Percentiles rank a stretch among this genome's conserved stretches.
phyloP scores from a whole-genome alignment of 2,797 vertebrate genomes.

The Poeciliopsis gracilis region DNA sequence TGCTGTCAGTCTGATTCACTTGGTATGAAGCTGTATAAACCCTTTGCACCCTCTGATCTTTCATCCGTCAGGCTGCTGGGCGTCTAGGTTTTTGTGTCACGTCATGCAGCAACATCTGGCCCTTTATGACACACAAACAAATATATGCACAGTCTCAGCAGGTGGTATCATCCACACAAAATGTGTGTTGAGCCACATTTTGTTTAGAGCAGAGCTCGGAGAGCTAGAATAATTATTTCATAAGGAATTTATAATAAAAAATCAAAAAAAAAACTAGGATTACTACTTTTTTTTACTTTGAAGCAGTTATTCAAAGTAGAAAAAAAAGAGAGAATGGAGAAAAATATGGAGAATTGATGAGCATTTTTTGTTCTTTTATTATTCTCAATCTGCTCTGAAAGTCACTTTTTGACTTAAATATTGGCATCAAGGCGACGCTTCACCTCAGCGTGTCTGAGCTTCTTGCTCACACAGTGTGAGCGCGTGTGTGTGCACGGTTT shows the following conservation, averaged over 20 bases:
- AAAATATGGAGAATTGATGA: background rate
- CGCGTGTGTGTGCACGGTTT: constrained; percentile 6
- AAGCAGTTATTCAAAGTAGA: background rate
- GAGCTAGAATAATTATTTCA: background rate
- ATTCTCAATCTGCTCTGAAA: background rate
- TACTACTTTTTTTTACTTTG: background rate
- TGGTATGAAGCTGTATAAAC: background rate
- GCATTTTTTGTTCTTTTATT: background rate
- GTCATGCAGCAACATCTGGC: constrained; percentile 42
- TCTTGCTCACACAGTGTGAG: constrained; percentile 15
- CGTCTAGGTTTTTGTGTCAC: constrained; percentile 7
- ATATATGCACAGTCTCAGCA: background rate
- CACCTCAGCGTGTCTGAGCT: constrained; percentile 28
- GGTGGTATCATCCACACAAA: constrained; percentile 8
- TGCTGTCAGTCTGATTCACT: constrained; percentile 5
- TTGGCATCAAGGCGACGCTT: constrained; percentile 17
- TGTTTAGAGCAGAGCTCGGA: constrained; percentile 17
- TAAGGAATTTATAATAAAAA: background rate
- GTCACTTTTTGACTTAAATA: background rate
- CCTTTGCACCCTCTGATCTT: background rate
- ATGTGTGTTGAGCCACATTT: constrained; percentile 25
- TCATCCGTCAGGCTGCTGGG: constrained; percentile 8
- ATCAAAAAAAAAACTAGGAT: too few species aligned
- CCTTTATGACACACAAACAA: constrained; percentile 12
- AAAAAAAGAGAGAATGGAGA: background rate